Base-by-base conservation (phyloP, 37 sponge, comb jelly and placozoan species). In the Chondrosia reniformis region DNA sequence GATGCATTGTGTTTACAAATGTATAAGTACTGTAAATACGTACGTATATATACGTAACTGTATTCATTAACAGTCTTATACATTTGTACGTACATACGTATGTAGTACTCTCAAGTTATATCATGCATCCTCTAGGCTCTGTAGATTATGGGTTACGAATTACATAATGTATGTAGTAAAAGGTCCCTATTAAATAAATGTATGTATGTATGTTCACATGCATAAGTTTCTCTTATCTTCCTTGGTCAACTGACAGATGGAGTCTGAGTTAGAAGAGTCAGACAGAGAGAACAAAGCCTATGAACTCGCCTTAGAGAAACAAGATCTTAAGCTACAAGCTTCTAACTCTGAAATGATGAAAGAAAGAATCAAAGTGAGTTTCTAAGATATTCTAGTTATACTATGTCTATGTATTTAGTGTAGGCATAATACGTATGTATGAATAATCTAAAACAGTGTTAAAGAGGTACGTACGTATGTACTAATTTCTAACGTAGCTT, bases 291-390 rank as follows among this genome's bases (percentile, higher is more conserved):
- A 92, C 76, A 89, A 85, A 39, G 86, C 85, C 8, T 84, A 92
- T 9, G 80, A 92, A 40, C 83, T 89, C 25, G 80, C 79, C 46
- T 84, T 87, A 56, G 80, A 85, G 30, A 88, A 89, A 69, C 86
- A 84, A 46, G 82, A 88, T 36, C 91, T 82, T 44, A 91, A 88
- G 34, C 85, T 97, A 27, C 76, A 89, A 27, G 95, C 98, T 32
- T 86, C 90, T 37, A 83, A 80, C 49, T 89, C 89, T 45, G 98
- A 97, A 45, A 87, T 97, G 84, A 81, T 75, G 34, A 54, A 84
- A 33, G 93, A 94, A 82, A 86, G 93, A 63, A 88, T 89, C 61
- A 76, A 81, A 67, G 91, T 87, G 17, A 49, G 76, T 17, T 45
- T 21, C 42, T 1, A 28, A 33, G 39, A 61, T 36, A 63, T 45